Base-by-base conservation (phyloP, 2,888 invertebrate species). In the Eupeodes latifasciatus region DNA sequence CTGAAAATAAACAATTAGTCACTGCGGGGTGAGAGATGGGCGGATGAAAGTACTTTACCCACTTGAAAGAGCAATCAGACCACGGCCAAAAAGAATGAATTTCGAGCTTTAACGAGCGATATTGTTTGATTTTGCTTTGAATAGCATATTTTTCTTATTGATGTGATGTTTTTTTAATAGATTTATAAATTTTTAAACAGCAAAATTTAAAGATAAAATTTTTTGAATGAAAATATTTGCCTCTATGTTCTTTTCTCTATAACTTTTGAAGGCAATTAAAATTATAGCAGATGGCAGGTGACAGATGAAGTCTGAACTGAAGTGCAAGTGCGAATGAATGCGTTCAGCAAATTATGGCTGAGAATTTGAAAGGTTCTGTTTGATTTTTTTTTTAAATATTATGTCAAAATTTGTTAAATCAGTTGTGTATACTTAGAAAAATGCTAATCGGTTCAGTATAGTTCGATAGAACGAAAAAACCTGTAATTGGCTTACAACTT, bases 1-100 rank as follows among this genome's bases (percentile, higher is more conserved):
- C 53, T 74, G 59, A 76, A 87, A 87, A 74, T 76, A 61, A 80
- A 80, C 55, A 84, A 87, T 87, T 87, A 87, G 80, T 87, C 87
- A 87, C 67, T 59, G 49, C 11, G 44, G 76, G 55, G 19, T 74
- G 51, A 76, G 44, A 72, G 44, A 72, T 12, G 16, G 66, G 49
- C 19, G 76, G 49, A 36, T 12, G 44, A 34, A 62, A 62, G 27
- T 6, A 12, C 7, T 67, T 62, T 59, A 64, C n/a, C 44, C 64
- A 67, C 75, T 74, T 75, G n/a, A 67, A 57, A 19, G 34, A 5
- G 16, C 6, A n/a, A 44, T 40, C 10, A n/a, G 11, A 47, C 10
- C 19, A 51, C 10, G 12, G 10, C 49, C 12, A 27, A 7, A 1
- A 49, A 27, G 5, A 27, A 4, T 19, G 5, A 5, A 27, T 9